Evolutionary conservation across 30 jellyfish, hydroid and myxozoan genomes (phyloP).

Genomic region (Clytia hemisphaerica): DNA sequence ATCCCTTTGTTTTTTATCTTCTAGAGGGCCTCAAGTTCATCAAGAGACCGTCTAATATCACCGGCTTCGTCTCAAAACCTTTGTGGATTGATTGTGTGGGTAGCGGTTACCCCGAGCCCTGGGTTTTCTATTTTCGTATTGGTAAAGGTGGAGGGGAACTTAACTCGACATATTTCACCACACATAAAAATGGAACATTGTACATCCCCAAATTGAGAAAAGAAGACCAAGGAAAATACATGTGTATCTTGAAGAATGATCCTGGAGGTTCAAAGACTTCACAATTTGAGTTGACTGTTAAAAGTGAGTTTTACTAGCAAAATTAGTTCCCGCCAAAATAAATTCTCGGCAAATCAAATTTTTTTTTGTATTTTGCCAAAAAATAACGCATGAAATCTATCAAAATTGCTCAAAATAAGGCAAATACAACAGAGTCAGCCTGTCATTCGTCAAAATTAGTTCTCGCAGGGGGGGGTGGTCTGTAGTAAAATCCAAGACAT

Average conservation of each 20-base stretch:
- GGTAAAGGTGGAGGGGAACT: constrained; percentile 1
- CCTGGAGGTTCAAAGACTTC: constrained; percentile 44
- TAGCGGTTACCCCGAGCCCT: constrained; percentile 41
- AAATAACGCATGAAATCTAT: too few relatives aligned
- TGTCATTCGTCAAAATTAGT: too few relatives aligned
- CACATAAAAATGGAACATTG: constrained; percentile 33
- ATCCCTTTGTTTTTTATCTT: background rate
- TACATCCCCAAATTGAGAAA: constrained; percentile 34
- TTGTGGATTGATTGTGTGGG: constrained; percentile 52
- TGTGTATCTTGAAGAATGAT: constrained; percentile 49
- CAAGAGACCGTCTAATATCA: background rate
- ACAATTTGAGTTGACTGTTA: constrained; percentile 30
- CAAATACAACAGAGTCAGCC: too few relatives aligned
- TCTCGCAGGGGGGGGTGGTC: too few relatives aligned
- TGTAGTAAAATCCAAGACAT: too few relatives aligned
- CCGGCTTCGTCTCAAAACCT: too few relatives aligned
- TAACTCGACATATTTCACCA: constrained; percentile 30
- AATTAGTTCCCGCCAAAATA: background rate
- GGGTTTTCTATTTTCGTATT: too few relatives aligned
- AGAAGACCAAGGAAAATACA: constrained; percentile 60
- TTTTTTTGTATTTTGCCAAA: too few relatives aligned
- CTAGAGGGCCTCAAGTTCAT: constrained; percentile 48
- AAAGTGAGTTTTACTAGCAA: constrained; percentile 29
- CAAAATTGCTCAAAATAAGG: too few relatives aligned
- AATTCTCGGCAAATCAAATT: too few relatives aligned